Evolutionary conservation across 2,113 vertebrate genomes (phyloP).

Genomic region (Lophotis ruficrista): DNA sequence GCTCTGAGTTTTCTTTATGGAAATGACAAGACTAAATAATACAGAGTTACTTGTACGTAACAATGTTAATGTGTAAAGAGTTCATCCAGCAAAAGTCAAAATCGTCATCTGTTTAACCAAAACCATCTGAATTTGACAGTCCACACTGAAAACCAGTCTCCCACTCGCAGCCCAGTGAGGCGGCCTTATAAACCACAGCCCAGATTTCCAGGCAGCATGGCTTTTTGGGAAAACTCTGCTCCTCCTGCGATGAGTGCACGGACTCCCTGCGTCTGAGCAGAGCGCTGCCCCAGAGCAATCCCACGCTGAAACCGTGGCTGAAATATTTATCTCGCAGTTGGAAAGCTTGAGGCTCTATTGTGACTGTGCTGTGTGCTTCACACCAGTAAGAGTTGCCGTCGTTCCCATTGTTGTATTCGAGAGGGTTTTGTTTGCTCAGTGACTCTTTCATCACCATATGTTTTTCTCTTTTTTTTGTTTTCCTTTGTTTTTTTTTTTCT

Average conservation of each 20-base stretch:
- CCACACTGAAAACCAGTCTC: background rate
- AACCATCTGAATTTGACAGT: background rate
- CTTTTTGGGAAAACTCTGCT: background rate
- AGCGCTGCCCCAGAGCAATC: background rate
- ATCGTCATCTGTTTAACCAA: background rate
- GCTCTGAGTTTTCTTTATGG: background rate
- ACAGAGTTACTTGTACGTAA: background rate
- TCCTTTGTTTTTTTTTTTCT: conserved; percentile 47
- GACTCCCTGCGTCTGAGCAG: background rate
- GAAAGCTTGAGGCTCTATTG: conserved; percentile 2
- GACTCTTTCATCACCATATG: conserved; percentile 56
- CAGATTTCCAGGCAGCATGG: background rate
- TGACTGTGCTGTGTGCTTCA: background rate
- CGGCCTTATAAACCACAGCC: background rate
- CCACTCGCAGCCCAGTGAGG: background rate
- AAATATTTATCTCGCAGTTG: background rate
- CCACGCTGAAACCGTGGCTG: background rate
- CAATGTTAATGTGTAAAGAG: background rate
- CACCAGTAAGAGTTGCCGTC: background rate
- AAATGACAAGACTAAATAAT: background rate
- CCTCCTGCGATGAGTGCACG: background rate
- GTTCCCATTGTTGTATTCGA: background rate
- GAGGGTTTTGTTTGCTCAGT: conserved; percentile 39
- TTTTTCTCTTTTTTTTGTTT: conserved; percentile 71
- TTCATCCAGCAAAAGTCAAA: background rate